Base-by-base conservation (phyloP, 1,140 invertebrate species). In the Atta texana region DNA sequence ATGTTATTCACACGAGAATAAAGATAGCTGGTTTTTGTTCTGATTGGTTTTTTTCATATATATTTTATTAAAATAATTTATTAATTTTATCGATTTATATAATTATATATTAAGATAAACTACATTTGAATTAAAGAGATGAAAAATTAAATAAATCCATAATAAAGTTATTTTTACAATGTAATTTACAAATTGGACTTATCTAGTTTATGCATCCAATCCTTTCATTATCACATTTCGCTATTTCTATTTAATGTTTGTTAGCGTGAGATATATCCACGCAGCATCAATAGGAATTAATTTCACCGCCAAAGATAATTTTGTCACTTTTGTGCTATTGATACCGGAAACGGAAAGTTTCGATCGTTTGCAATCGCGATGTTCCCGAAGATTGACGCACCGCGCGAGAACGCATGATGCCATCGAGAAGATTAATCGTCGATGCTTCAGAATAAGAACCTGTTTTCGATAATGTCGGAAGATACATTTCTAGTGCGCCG, bases 401-500 rank as follows among this genome's bases (percentile, higher is more conserved):
- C 21, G 49, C 49, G 61, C 12, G 44, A 28, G 16, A 51, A 39
- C 68, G 63, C 66, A 44, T 14, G 49, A 71, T 88, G 87, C 59
- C 75, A 86, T 55, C 34, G 49, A 24, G 31, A 78, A 80, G 84
- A 88, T 87, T 80, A 75, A 88, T 88, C 84, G 57, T 74, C 59
- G 39, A 34, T 85, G 28, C 63, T 86, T 76, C 71, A 59, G 87
- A 44, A 85, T 91, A 89, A 86, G 91, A 92, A 92, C 91, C 91
- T 92, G 91, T 92, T 92, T 91, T 90, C 87, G 87, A 92, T 89
- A 89, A 88, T 91, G 88, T 87, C 87, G 77, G 86, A 91, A 89
- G 88, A 87, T 88, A 87, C 80, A 55, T 86, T 88, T 88, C 84
- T 78, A 88, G 74, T 88, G n/a, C 84, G 66, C 44, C 63, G 76